These are phyloP conservation scores for Aix galericulata DNA, from an alignment of 2,113 vertebrate genomes.

Conservation along the genomic window DNA sequence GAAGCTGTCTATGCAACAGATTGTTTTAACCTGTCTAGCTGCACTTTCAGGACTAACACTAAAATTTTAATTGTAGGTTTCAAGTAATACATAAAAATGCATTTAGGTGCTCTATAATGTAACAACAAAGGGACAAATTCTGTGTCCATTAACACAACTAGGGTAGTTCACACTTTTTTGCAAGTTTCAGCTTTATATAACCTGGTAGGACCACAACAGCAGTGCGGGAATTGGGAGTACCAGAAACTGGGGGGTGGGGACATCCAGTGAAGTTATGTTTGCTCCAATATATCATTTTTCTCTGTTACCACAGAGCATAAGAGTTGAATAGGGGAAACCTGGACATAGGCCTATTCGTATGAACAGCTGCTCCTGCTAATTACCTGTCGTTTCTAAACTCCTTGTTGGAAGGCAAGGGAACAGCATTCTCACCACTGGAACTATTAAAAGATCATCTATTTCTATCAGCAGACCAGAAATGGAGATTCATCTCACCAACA, in stretches of 20 bases:
- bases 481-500: not conserved
- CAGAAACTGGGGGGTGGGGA: not conserved
- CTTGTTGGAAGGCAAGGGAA: not conserved
- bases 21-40: not conserved
- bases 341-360: slow-evolving; percentile 42
- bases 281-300: not conserved
- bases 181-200: not conserved
- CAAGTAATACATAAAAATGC: not conserved
- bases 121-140: not conserved
- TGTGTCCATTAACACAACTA: not conserved
- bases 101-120: not conserved
- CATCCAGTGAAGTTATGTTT: not conserved
- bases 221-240: accelerated
- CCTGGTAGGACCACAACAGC: not conserved
- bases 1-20: not conserved
- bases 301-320: slow-evolving; percentile 10
- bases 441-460: slow-evolving; percentile 58
- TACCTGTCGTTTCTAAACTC: slow-evolving; percentile 57
- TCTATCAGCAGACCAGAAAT: slow-evolving; percentile 12
- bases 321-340: slow-evolving; percentile 44
- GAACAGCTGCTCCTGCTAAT: slow-evolving; percentile 69
- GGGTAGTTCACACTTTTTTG: not conserved
- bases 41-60: not conserved
- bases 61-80: not conserved
- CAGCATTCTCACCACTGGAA: slow-evolving; percentile 52